These are phyloP conservation scores for Hippocampus mohnikei DNA, from an alignment of 2,113 vertebrate species.

Conservation along the genomic window DNA sequence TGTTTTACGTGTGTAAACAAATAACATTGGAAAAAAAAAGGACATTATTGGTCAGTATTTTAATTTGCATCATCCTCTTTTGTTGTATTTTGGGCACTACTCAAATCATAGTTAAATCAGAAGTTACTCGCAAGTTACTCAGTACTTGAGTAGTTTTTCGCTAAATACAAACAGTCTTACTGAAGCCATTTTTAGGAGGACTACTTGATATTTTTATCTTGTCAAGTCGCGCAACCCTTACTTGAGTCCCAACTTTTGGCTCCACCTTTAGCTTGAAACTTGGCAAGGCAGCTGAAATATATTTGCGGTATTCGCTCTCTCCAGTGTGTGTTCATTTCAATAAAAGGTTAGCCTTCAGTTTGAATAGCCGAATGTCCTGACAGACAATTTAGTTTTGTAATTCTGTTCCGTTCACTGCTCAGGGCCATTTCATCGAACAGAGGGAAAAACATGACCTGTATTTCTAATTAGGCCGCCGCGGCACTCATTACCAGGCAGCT, in stretches of 20 bases:
- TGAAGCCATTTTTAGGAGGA: too few species aligned
- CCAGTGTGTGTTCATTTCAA: neutral
- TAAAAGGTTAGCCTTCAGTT: constrained; percentile 2
- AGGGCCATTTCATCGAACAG: neutral
- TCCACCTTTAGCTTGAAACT: neutral
- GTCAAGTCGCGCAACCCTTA: too few species aligned
- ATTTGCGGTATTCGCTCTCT: neutral
- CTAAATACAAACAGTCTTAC: too few species aligned
- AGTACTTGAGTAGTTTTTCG: too few species aligned
- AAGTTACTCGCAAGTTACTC: too few species aligned
- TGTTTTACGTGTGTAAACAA: too few species aligned
- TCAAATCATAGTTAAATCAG: too few species aligned
- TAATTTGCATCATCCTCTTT: too few species aligned
- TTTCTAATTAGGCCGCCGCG: constrained; percentile 20
- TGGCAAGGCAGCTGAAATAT: neutral
- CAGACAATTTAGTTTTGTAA: constrained; percentile 6
- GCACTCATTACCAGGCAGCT: constrained; percentile 27
- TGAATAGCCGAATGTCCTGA: constrained; percentile 1
- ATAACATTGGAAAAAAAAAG: too few species aligned
- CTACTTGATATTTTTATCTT: too few species aligned
- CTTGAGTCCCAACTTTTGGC: neutral
- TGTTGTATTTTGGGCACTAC: too few species aligned
- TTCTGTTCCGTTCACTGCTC: constrained; percentile 3
- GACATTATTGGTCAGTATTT: too few species aligned
- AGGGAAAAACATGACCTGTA: constrained; percentile 2